Conservation (phyloP, 2,113 vertebrate species). For the Lepisosteus osseus region DNA sequence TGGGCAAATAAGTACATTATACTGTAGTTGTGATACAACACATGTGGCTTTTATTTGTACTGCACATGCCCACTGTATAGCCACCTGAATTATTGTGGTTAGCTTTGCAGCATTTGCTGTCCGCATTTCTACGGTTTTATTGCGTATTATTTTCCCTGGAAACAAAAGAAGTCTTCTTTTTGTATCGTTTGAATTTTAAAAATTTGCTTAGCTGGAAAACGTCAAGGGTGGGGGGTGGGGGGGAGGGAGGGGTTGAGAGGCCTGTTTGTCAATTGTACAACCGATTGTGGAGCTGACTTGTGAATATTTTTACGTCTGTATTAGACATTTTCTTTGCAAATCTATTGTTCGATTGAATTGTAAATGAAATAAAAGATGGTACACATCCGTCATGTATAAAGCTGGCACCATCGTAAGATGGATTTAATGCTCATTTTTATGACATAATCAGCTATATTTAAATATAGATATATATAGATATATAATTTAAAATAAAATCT, state of each 20-base stretch:
- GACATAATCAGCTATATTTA: conserved; percentile 82
- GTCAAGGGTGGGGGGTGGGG: conserved; percentile 54
- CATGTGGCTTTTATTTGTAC: conserved; percentile 85
- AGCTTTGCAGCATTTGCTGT: conserved; percentile 87
- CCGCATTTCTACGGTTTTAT: conserved; percentile 82
- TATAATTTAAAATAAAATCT: conserved; percentile 84
- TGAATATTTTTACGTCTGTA: conserved; percentile 99
- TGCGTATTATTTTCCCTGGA: conserved; percentile 83
- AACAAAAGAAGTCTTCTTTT: conserved; percentile 80
- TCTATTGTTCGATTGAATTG: conserved; percentile 99
- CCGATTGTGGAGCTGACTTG: conserved; percentile 89
- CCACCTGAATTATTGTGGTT: conserved; percentile 90
- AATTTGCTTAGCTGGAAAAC: conserved; percentile 81
- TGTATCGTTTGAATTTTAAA: conserved; percentile 78
- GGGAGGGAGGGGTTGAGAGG: conserved; percentile 61
- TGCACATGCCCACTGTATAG: conserved; percentile 95
- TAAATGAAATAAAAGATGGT: conserved; percentile 97
- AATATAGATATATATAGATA: conserved; percentile 78
- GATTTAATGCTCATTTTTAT: conserved; percentile 94
- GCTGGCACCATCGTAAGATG: conserved; percentile 96
- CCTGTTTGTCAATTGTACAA: conserved; percentile 90
- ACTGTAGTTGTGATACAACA: conserved; percentile 99
- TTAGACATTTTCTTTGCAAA: conserved; percentile 99
- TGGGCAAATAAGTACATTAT: conserved; percentile 85
- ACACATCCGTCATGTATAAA: conserved; percentile 97